Base-by-base conservation (phyloP, 1,140 invertebrate species). In the Oreohelix idahoensis region DNA sequence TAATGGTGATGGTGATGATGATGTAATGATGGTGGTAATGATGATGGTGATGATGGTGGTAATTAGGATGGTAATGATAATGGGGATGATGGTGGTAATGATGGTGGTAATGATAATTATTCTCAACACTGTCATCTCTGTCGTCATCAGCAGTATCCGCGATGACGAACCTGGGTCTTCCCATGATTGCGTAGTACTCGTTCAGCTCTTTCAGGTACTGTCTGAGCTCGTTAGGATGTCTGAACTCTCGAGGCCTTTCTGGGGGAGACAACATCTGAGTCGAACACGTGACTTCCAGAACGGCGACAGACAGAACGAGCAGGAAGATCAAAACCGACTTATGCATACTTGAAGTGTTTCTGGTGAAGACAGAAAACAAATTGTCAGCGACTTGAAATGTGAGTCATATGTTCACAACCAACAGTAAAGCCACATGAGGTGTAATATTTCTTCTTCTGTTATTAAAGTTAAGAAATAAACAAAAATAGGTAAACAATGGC, bases 131-230 rank as follows among this genome's bases (percentile, higher is more conserved):
- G n/a, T n/a, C n/a, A n/a, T n/a, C n/a, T n/a, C n/a, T n/a, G n/a
- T n/a, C n/a, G n/a, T n/a, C n/a, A n/a, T n/a, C n/a, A n/a, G n/a
- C n/a, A n/a, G n/a, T n/a, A n/a, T n/a, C n/a, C n/a, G n/a, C n/a
- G n/a, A 15, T 45, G 42, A 42, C 74, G 85, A 87, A 95, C 94
- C 94, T 94, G 5, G 94, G 93, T 83, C 94, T 90, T 39, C 93
- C 94, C 20, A 92, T 94, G n/a, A 94, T 91, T 5, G 93, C 92
- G 85, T 94, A 94, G 85, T 94, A 94, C 83, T 94, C 93, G 81
- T 92, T 93, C 0, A 95, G 89, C 23, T 93, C 92, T 83, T 94
- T 93, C 11, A 94, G 88, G 84, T 94, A 95, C 53, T 86, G 89
- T 39, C 92, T 88, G 2, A 95, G 90, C 75, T 94, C 93, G 20